A percentile compares a stretch with the other conserved stretches of the same genome.
These are phyloP conservation scores for Marasmarcha lunaedactyla DNA, from an alignment of 2,888 invertebrate species.

Conservation along the genomic window DNA sequence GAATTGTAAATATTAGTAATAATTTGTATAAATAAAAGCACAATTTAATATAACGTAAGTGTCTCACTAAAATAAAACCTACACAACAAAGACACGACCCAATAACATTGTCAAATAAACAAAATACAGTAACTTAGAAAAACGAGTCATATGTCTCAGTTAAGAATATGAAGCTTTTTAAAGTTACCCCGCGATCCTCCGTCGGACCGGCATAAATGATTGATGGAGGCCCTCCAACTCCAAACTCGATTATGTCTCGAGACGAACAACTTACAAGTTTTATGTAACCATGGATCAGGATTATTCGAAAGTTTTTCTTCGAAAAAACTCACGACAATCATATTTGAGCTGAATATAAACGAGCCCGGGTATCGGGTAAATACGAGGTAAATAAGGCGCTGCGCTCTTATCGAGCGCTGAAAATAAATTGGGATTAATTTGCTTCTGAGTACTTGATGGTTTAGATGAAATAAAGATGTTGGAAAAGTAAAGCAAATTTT, in stretches of 20 bases:
- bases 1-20: too few relatives aligned
- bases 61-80: too few relatives aligned
- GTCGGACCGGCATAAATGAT: conserved; percentile 58
- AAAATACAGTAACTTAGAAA: background rate
- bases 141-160: conserved; percentile 1
- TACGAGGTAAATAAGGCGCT: background rate
- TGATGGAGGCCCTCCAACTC: conserved; percentile 67
- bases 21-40: too few relatives aligned
- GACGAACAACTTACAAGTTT: conserved; percentile 70
- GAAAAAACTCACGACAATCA: conserved; percentile 61
- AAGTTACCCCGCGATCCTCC: conserved; percentile 46
- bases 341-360: conserved; percentile 60
- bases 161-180: conserved; percentile 27
- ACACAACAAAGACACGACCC: too few relatives aligned
- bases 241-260: conserved; percentile 70
- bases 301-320: conserved; percentile 51
- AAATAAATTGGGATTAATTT: too few relatives aligned
- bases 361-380: conserved; percentile 18
- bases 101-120: too few relatives aligned
- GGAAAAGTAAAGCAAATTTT: too few relatives aligned
- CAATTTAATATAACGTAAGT: too few relatives aligned
- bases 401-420: background rate
- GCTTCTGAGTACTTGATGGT: too few relatives aligned
- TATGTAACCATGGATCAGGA: conserved; percentile 70
- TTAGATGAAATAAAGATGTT: too few relatives aligned